These are phyloP conservation scores for Empidonax alnorum DNA, from an alignment of 2,113 vertebrate species.

Conservation along the genomic window DNA sequence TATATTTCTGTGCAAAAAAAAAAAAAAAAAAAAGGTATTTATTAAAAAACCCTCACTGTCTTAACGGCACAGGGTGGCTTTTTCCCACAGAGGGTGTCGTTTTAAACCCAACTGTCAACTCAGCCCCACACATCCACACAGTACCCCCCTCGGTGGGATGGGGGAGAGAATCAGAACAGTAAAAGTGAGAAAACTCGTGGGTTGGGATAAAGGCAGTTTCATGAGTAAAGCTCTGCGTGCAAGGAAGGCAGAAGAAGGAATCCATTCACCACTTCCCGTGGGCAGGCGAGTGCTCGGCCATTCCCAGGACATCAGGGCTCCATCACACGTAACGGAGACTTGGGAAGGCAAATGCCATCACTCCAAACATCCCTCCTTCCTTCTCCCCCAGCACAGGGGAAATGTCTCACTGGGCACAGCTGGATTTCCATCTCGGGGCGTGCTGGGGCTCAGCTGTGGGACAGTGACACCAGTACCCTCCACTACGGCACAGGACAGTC, in stretches of 20 bases:
- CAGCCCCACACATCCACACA: neutral
- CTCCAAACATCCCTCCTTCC: neutral
- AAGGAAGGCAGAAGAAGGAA: neutral
- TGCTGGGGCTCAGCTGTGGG: neutral
- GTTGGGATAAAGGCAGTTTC: neutral
- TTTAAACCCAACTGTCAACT: neutral
- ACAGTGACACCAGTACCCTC: accelerated
- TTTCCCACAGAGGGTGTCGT: neutral
- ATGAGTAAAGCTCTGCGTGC: neutral
- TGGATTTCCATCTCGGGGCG: neutral
- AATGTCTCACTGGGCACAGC: neutral
- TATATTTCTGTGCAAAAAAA: conserved; percentile 71
- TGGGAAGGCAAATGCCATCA: neutral
- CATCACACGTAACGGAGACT: neutral
- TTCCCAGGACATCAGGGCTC: neutral
- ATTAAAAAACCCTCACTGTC: conserved; percentile 71
- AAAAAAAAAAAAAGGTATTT: conserved; percentile 38
- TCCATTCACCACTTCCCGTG: neutral
- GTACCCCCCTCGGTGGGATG: neutral
- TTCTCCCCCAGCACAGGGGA: neutral
- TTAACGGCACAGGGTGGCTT: neutral
- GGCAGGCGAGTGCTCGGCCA: no score
- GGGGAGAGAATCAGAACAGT: neutral
- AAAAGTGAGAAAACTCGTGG: neutral
- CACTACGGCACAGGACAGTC: accelerated